These are phyloP conservation scores for Suricata suricatta DNA, from an alignment of 2,113 vertebrate species.

Conservation along the genomic window DNA sequence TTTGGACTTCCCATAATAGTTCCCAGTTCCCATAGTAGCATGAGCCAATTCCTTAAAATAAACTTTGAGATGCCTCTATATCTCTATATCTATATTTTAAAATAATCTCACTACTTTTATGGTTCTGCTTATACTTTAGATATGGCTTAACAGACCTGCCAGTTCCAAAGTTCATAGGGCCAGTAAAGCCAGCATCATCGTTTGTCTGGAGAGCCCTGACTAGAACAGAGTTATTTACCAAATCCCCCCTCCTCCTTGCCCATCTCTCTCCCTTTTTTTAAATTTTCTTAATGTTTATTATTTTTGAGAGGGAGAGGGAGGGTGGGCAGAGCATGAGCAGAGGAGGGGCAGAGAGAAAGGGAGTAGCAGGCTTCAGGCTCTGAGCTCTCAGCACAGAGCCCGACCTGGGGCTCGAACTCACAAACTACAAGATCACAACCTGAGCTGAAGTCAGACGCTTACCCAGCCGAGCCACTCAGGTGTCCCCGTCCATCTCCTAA, in stretches of 20 bases:
- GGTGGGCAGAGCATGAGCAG: no score
- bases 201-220: neutral
- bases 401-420: no score
- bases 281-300: no score
- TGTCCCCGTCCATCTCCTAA: neutral
- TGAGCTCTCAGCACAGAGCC: no score
- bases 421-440: no score
- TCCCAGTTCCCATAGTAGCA: neutral
- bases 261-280: no score
- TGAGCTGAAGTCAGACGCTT: no score
- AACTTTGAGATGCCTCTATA: neutral
- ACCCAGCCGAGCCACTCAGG: no score
- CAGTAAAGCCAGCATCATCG: constrained; percentile 58
- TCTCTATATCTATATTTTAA: neutral
- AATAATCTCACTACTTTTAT: constrained; percentile 60
- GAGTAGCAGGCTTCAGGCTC: no score
- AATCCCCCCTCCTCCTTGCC: neutral
- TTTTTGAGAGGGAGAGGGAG: no score
- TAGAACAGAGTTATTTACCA: neutral
- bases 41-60: neutral
- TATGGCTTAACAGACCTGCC: constrained; percentile 66
- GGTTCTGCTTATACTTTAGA: constrained; percentile 74
- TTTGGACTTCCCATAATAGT: neutral
- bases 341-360: no score
- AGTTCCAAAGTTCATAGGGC: constrained; percentile 75